phyloP scores from a whole-genome alignment of 2,113 vertebrate genomes.

The Pelusios castaneus region DNA sequence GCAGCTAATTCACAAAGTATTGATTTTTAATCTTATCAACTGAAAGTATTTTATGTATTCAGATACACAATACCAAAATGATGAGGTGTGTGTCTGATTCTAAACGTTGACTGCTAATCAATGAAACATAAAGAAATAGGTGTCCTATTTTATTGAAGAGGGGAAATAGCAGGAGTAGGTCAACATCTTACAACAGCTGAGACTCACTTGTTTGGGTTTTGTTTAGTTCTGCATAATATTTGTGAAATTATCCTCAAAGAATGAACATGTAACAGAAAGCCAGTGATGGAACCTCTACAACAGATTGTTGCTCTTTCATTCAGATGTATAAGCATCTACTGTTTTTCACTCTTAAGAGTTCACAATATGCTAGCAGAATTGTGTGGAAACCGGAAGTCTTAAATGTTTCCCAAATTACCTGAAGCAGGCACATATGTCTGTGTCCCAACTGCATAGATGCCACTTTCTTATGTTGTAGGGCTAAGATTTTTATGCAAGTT shows the following conservation, averaged over 20 bases:
- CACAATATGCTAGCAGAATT: conserved; percentile 49
- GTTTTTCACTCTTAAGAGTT: not conserved
- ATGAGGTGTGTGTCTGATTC: conserved; percentile 16
- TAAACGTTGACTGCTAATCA: conserved; percentile 24
- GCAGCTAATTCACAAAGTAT: not conserved
- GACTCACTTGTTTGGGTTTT: conserved; percentile 40
- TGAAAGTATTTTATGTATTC: not conserved
- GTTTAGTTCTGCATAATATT: conserved; percentile 34
- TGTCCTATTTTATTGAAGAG: not conserved
- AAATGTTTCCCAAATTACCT: conserved; percentile 38
- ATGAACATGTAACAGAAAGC: conserved; percentile 9
- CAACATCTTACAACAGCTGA: conserved; percentile 9
- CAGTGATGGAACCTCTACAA: not conserved
- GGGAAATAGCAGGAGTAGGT: conserved; percentile 10
- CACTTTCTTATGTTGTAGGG: not conserved
- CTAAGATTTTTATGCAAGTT: not conserved
- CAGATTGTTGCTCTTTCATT: conserved; percentile 31
- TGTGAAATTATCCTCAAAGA: conserved; percentile 48
- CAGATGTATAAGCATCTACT: not conserved
- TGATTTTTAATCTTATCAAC: not conserved
- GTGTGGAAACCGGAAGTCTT: conserved; percentile 29
- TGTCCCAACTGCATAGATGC: conserved; percentile 10
- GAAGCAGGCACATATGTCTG: conserved; percentile 31
- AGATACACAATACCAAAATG: not conserved
- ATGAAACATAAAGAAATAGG: conserved; percentile 29